Base-by-base conservation (phyloP, 1,140 invertebrate genomes). In the Penaeus chinensis region DNA sequence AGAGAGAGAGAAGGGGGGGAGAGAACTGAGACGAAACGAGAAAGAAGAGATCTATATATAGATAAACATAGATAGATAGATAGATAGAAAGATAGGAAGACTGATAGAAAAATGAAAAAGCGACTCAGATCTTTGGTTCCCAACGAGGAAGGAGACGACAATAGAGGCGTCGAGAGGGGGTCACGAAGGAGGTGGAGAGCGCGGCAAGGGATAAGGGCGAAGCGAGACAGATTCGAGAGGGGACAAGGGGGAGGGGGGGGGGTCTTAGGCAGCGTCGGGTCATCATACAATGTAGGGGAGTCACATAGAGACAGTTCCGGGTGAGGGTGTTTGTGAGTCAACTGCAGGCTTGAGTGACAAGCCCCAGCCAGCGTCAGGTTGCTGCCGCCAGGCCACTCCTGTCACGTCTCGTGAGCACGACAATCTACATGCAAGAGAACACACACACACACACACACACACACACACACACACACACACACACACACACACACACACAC, bases 341-440 rank as follows among this genome's bases (percentile, higher is more conserved):
- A 79, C 37, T 61, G 47, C 54, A 79, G 47, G 77, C 47, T 79
- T 79, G 77, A n/a, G 77, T 79, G 77, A 79, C 77, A 24, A n/a
- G 37, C 76, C 47, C 77, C 77, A 79, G 77, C 47, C 47, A 60
- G 77, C 18, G 22, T 79, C 77, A 61, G 47, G 47, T 79, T 79
- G 61, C 77, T 60, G 27, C 77, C 47, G n/a, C 47, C 77, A 47
- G n/a, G 54, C 32, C 76, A 19, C 22, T 76, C 27, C 27, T 77
- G 76, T 77, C 76, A 77, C 76, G 77, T 79, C 47, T 61, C 77
- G 22, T 79, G 22, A 47, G 61, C 77, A 79, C 77, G 61, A 47
- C 18, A 42, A 47, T 54, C 42, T 47, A 78, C 76, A 47, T 54
- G n/a, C 76, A 47, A 20, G 54, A 11, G 54, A 54, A 54, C 1